Evolutionary conservation across 1,140 invertebrate genomes (phyloP), one percentile per base, ranked within the genome.

Genomic region (Dinoponera quadriceps): DNA sequence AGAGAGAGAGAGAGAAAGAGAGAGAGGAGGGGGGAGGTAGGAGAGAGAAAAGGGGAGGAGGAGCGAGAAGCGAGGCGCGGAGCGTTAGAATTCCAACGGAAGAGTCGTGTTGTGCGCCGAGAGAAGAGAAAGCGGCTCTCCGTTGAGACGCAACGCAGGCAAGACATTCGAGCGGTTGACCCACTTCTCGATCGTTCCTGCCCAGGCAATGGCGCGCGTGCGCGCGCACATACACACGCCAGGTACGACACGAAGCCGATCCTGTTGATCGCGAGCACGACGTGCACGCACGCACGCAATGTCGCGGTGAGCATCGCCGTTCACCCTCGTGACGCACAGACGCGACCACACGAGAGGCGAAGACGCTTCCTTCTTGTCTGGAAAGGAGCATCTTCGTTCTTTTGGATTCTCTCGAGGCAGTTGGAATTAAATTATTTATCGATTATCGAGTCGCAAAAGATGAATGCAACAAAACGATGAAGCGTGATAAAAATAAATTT

Each of bases 61-160:
- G 55, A 44, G 29, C 57, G n/a, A 27, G 29, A 57, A 75, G 65
- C 69, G 83, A 90, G 77, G 87, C 77, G 88, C 90, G 85, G 87
- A 91, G 85, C 83, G 86, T 91, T 92, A 92, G 91, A 92, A 92
- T 92, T 92, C 89, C 88, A 85, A 82, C 66, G 77, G 62, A 74
- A 81, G 72, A 82, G 51, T 88, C 84, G 78, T 44, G 38, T 82
- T 78, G 85, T 54, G 78, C 88, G 82, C 87, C 80, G 84, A 85
- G 82, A 86, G 88, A 93, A 93, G 92, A 93, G 92, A 93, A 93
- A 93, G 92, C 90, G 88, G 87, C 89, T 89, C 89, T 88, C 73
- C 71, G 82, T 85, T 22, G 65, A 88, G 84, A 88, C 86, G 88
- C 86, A 88, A 86, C 74, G 88, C 82, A 68, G 74, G 68, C 72